Evolutionary conservation across 2,797 vertebrate species (phyloP).

Genomic region (Crocidura indochinensis): DNA sequence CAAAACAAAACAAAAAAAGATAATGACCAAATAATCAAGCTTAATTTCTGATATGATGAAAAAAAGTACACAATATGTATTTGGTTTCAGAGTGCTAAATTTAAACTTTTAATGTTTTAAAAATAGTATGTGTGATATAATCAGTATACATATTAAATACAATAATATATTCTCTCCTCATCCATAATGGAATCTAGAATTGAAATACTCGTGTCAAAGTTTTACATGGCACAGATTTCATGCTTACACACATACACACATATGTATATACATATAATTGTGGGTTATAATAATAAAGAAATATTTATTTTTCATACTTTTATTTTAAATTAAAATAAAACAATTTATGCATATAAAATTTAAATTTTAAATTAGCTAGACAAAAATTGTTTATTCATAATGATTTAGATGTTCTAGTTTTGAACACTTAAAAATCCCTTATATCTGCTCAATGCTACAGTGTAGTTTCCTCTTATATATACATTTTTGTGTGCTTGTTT

Average conservation of each 20-base stretch:
- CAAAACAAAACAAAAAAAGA: too few relatives aligned
- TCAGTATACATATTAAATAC: slow-evolving; percentile 49
- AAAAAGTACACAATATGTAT: slow-evolving; percentile 48
- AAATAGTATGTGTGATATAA: slow-evolving; percentile 34
- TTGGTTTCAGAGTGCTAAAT: slow-evolving; percentile 62
- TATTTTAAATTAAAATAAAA: slow-evolving; percentile 41
- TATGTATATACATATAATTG: not conserved
- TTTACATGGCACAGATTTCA: slow-evolving; percentile 40
- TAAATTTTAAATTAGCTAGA: not conserved
- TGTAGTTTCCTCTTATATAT: not conserved
- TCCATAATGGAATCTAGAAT: slow-evolving; percentile 51
- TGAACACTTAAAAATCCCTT: not conserved
- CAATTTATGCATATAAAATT: slow-evolving; percentile 28
- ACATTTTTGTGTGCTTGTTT: not conserved
- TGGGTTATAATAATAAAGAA: slow-evolving; percentile 55
- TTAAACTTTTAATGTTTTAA: slow-evolving; percentile 64
- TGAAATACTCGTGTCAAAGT: slow-evolving; percentile 61
- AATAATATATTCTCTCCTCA: slow-evolving; percentile 19
- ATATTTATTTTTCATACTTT: not conserved
- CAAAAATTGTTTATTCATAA: slow-evolving; percentile 38
- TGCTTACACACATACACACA: not conserved
- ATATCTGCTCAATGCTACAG: not conserved
- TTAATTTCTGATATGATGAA: slow-evolving; percentile 69
- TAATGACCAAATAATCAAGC: slow-evolving; percentile 66
- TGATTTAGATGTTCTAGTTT: slow-evolving; percentile 35